Conservation (phyloP, 2,113 vertebrate genomes). For the Muntiacus muntjak region DNA sequence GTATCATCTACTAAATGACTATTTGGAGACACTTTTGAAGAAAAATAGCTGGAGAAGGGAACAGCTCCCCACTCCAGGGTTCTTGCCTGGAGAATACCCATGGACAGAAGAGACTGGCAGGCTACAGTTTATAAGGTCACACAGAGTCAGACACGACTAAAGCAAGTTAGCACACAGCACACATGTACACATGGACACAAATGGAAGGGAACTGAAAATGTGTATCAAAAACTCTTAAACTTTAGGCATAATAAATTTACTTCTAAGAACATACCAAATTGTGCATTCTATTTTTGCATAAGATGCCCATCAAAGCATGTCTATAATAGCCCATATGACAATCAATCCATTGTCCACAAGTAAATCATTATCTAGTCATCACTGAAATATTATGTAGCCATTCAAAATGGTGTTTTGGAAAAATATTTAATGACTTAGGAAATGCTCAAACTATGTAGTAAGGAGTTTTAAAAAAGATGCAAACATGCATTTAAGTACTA, state of each 20-base stretch:
- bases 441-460: neutral
- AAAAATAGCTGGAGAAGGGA: neutral
- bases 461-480: neutral
- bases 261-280: neutral
- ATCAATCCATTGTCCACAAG: neutral
- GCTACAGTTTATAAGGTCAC: neutral
- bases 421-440: constrained; percentile 3
- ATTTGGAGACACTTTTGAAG: neutral
- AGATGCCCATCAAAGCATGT: neutral
- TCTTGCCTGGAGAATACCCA: neutral
- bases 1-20: neutral
- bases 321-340: neutral
- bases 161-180: neutral
- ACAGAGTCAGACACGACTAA: neutral
- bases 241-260: neutral
- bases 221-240: neutral
- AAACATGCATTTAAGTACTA: neutral
- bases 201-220: neutral
- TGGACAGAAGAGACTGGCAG: neutral
- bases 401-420: neutral
- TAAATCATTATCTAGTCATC: neutral
- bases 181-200: neutral
- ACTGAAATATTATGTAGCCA: neutral
- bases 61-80: neutral
- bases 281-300: neutral